Base-by-base conservation (phyloP, 2,113 vertebrate genomes). In the Dicaeum eximium region DNA sequence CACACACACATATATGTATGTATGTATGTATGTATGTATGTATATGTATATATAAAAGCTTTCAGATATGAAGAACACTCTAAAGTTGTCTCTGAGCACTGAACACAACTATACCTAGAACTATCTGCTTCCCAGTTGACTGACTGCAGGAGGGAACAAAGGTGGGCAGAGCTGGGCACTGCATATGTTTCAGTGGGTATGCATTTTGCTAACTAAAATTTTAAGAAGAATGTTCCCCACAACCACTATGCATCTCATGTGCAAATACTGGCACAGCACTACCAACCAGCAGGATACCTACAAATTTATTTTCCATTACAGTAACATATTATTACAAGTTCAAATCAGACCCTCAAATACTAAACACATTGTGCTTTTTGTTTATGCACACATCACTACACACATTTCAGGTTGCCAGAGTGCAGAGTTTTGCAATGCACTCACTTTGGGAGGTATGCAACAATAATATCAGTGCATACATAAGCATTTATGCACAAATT, bases 321-420 rank as follows among this genome's bases (percentile, higher is more conserved):
- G 4, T 58, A 86, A 25, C 4, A 1, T 37, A 40, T 20, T 61
- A 80, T 51, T 65, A 6, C 4, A 61, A 72, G 40, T 79, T 79
- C 45, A 61, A 51, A 81, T 60, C 54, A 69, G 66, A 82, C 6
- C 44, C n/a, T 57, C 2, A 8, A 80, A 72, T 56, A 72, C 15
- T 44, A 53, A 79, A 69, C 18, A 57, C 30, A 28, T 6, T 24
- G 11, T 38, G 9, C 18, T 75, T 79, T 24, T 11, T 0, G 0
- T 45, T 85, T 53, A 47, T 30, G 38, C 24, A 30, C 7, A 23
- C 47, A 78, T 17, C 38, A 20, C 47, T 58, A 47, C 31, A 65
- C 15, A n/a, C 30, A 54, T 48, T 90, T 45, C 27, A 80, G 38
- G 57, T 21, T 38, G n/a, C 33, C 37, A 78, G 25, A 88, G n/a